These are phyloP conservation scores for Esox lucius DNA, from an alignment of 2,797 vertebrate species.

Conservation along the genomic window DNA sequence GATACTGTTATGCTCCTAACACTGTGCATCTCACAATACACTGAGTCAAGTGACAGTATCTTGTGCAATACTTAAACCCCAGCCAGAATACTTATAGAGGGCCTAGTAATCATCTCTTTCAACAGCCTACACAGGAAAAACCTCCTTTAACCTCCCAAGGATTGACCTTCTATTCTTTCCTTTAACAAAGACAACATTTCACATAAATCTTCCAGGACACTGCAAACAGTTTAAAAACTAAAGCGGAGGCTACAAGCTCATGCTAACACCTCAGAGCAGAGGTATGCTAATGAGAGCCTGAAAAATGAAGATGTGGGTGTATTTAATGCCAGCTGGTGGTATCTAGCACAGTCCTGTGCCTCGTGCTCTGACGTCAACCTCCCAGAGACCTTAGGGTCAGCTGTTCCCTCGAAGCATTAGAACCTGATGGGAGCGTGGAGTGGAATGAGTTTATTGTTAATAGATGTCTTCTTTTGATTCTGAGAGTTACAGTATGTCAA, in stretches of 20 bases:
- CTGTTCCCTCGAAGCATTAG: neutral
- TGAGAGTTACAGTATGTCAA: too few relatives aligned
- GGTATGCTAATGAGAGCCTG: neutral
- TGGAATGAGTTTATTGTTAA: neutral
- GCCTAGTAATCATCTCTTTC: neutral
- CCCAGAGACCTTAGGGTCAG: neutral
- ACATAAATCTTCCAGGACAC: neutral
- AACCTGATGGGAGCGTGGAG: neutral
- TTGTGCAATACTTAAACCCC: neutral
- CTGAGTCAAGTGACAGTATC: neutral
- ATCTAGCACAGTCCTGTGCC: neutral
- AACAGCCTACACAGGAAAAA: constrained; percentile 3
- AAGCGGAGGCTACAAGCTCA: neutral
- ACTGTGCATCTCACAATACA: neutral
- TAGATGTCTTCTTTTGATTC: too few relatives aligned
- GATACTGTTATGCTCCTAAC: neutral
- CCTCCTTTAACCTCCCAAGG: neutral
- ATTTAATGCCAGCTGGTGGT: neutral
- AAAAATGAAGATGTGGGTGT: neutral
- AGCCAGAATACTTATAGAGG: neutral
- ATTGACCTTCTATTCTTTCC: constrained; percentile 43
- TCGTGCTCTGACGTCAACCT: neutral
- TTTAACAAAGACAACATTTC: constrained; percentile 50
- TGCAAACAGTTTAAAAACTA: neutral
- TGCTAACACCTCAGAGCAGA: constrained; percentile 1